These are phyloP conservation scores for Drosophila lacicola DNA, from an alignment of 2,888 invertebrate genomes.

Conservation along the genomic window DNA sequence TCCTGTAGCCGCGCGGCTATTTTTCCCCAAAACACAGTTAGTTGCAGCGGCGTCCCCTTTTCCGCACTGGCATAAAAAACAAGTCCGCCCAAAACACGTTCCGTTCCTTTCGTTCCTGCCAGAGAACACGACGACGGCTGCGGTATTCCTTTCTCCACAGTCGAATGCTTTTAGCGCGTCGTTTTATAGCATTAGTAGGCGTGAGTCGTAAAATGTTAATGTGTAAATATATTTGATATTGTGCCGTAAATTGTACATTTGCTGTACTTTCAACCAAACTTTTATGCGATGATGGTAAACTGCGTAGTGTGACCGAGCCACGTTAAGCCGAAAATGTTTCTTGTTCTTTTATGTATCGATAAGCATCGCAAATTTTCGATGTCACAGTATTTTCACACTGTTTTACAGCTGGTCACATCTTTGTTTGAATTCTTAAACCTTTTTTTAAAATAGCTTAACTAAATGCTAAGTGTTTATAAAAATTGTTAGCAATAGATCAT, in stretches of 20 bases:
- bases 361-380: not conserved
- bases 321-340: slow-evolving; percentile 1
- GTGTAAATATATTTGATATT: slow-evolving; percentile 28
- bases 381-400: not conserved
- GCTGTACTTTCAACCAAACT: slow-evolving; percentile 47
- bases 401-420: not conserved
- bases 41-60: slow-evolving; percentile 61
- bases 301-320: slow-evolving; percentile 20
- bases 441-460: not conserved
- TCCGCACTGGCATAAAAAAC: slow-evolving; percentile 56
- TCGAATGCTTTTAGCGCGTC: slow-evolving; percentile 8
- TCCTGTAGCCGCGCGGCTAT: slow-evolving; percentile 62
- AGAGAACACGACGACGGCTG: slow-evolving; percentile 20
- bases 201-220: slow-evolving; percentile 10
- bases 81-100: slow-evolving; percentile 74
- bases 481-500: not conserved
- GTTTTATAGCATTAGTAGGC: slow-evolving; percentile 19
- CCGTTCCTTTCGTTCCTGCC: slow-evolving; percentile 59
- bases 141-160: not conserved
- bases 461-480: not conserved
- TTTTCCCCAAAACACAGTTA: slow-evolving; percentile 67
- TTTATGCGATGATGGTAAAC: slow-evolving; percentile 48
- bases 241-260: slow-evolving; percentile 35
- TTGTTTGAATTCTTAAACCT: not conserved
- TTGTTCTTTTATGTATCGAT: slow-evolving; percentile 16